These are phyloP conservation scores for Porites lobata DNA, from an alignment of 92 coral and sea anemone genomes.

Conservation along the genomic window DNA sequence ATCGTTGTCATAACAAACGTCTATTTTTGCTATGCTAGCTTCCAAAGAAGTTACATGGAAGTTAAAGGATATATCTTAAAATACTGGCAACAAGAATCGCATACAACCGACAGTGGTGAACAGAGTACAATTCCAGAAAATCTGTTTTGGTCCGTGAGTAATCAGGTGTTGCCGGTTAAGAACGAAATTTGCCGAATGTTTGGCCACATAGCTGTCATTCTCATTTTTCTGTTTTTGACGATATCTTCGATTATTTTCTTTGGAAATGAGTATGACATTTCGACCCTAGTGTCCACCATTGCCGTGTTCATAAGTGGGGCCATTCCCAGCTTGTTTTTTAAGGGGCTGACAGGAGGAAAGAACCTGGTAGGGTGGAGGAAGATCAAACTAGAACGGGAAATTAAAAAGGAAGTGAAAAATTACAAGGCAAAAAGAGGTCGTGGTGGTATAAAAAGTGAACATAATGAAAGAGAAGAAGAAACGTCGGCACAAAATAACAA, in stretches of 20 bases:
- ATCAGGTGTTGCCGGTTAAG: not conserved
- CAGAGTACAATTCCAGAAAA: constrained; percentile 6
- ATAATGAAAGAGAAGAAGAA: not conserved
- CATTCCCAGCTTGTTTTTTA: constrained; percentile 4
- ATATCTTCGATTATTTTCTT: constrained; percentile 1
- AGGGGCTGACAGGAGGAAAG: not conserved
- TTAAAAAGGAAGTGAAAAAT: constrained; percentile 4
- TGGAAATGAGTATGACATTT: constrained; percentile 7
- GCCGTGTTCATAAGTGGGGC: constrained; percentile 16
- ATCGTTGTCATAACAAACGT: not conserved
- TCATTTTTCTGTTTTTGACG: not conserved
- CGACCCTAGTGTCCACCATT: constrained; percentile 2
- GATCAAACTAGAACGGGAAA: constrained; percentile 4
- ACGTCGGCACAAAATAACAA: not conserved
- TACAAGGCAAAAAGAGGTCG: not conserved
- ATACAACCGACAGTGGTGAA: not conserved
- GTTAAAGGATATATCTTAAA: constrained; percentile 1
- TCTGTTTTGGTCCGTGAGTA: constrained; percentile 22
- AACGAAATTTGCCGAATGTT: constrained; percentile 1
- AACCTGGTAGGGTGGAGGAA: not conserved
- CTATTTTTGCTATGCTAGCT: not conserved
- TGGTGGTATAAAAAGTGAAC: not conserved
- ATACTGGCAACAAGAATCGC: constrained; percentile 16
- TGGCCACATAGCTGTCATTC: constrained; percentile 4
- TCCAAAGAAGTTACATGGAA: not conserved